Base-by-base conservation (phyloP, 1,140 invertebrate genomes). In the Leptestheria dahalacensis region DNA sequence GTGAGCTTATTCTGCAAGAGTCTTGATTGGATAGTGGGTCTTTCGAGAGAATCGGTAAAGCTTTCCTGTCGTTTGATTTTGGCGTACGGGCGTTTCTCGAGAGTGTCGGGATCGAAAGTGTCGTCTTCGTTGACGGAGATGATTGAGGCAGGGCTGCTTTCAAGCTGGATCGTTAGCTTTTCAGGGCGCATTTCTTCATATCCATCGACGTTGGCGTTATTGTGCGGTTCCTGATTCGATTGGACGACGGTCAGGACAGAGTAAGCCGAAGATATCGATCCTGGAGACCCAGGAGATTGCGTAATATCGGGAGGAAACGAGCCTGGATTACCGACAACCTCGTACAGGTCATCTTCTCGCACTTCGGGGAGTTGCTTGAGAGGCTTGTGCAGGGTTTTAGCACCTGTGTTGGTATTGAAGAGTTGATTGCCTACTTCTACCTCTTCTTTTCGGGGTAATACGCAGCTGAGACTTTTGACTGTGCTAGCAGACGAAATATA, bases 321-420 rank as follows among this genome's bases (percentile, higher is more conserved):
- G 46, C n/a, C n/a, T n/a, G n/a, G n/a, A n/a, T n/a, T n/a, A n/a
- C n/a, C n/a, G n/a, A n/a, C n/a, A n/a, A n/a, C n/a, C n/a, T n/a
- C n/a, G n/a, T n/a, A n/a, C n/a, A n/a, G n/a, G n/a, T n/a, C n/a
- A n/a, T n/a, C n/a, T n/a, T n/a, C n/a, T n/a, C n/a, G n/a, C n/a
- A 41, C 15, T 28, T 26, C 18, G 25, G 26, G 49, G 20, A 15
- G 26, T 21, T n/a, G n/a, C n/a, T 49, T 60, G 24, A 60, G 25
- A 28, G 48, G 33, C 15, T 49, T 48, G 2, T 26, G 58, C 18
- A 62, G 20, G 10, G 61, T 62, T n/a, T 47, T 48, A 15, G 46
- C 25, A n/a, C 61, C 61, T n/a, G 61, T 62, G 24, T 41, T 29
- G 33, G 57, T 57, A 50, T 62, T 62, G 20, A 62, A 62, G 9